A percentile compares a stretch with the other conserved stretches of the same genome.
Evolutionary conservation across 2,888 invertebrate genomes (phyloP).

Genomic region (Crossocerus cetratus): DNA sequence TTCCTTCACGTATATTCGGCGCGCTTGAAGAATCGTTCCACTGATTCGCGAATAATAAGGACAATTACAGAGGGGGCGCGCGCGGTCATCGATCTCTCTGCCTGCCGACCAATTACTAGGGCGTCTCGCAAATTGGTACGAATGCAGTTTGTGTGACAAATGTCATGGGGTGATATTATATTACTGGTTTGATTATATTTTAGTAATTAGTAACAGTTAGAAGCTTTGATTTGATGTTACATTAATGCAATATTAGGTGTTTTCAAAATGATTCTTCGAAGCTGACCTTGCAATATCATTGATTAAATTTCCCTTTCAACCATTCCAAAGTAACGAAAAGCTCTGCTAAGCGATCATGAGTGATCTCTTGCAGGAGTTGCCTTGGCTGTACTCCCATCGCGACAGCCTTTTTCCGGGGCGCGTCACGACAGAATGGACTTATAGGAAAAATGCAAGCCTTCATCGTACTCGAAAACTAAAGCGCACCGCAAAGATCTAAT

Average conservation of each 20-base stretch:
- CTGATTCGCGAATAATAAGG: not conserved
- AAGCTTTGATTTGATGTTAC: too few relatives aligned
- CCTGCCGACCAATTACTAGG: too few relatives aligned
- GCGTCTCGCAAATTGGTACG: too few relatives aligned
- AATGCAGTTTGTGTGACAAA: too few relatives aligned
- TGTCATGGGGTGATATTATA: too few relatives aligned
- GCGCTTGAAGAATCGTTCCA: not conserved
- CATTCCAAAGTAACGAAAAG: not conserved
- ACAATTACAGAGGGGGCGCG: not conserved
- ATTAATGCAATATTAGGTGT: too few relatives aligned
- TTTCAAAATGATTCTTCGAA: too few relatives aligned
- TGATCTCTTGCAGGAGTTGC: constrained; percentile 21
- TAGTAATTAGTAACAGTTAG: too few relatives aligned
- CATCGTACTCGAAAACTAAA: not conserved
- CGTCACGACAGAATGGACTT: too few relatives aligned
- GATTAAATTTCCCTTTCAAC: too few relatives aligned
- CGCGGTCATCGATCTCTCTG: not conserved
- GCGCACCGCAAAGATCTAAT: constrained; percentile 30
- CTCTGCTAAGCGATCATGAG: constrained; percentile 4
- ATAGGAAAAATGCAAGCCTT: constrained; percentile 3
- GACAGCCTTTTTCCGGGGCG: constrained; percentile 13
- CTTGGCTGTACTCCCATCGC: constrained; percentile 40
- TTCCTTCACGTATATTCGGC: not conserved
- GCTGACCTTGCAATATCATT: too few relatives aligned
- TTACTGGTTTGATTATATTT: too few relatives aligned